A percentile compares a stretch with the other conserved stretches of the same genome.
These are phyloP conservation scores for Pimephales promelas DNA, from an alignment of 2,113 vertebrate species.

Conservation along the genomic window DNA sequence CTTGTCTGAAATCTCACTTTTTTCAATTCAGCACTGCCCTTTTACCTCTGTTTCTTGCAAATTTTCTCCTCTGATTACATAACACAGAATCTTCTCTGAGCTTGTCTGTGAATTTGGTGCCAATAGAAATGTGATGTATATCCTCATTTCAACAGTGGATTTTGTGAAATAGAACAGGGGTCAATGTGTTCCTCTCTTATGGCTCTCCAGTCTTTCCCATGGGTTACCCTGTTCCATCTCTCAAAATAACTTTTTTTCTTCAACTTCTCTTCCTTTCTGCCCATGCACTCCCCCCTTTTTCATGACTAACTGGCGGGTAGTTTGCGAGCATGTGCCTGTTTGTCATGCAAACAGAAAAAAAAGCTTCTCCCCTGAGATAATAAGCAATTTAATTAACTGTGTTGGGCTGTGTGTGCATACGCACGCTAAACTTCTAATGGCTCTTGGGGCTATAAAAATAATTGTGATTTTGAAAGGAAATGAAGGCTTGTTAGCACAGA, in stretches of 20 bases:
- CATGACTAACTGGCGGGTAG: slow-evolving; percentile 34
- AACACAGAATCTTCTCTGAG: neutral
- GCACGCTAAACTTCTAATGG: slow-evolving; percentile 37
- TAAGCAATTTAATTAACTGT: slow-evolving; percentile 55
- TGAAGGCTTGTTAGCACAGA: slow-evolving; percentile 9
- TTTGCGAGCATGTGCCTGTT: slow-evolving; percentile 41
- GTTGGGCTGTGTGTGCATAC: slow-evolving; percentile 18
- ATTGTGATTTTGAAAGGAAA: slow-evolving; percentile 15
- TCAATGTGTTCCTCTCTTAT: slow-evolving; percentile 14
- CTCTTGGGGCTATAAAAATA: slow-evolving; percentile 24
- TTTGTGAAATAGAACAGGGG: slow-evolving; percentile 24
- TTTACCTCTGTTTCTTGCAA: neutral
- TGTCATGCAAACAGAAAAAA: slow-evolving; percentile 36
- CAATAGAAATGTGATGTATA: slow-evolving; percentile 14
- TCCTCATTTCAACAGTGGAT: slow-evolving; percentile 12
- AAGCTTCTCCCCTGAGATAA: slow-evolving; percentile 48
- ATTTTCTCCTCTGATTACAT: neutral
- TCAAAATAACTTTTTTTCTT: slow-evolving; percentile 15
- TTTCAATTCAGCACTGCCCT: neutral
- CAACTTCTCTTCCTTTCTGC: neutral
- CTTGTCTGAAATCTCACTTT: neutral
- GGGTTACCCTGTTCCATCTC: slow-evolving; percentile 27
- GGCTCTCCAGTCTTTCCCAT: neutral
- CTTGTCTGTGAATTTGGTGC: neutral
- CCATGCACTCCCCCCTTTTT: neutral